phyloP scores from a whole-genome alignment of 2,888 invertebrate genomes.

The Nemotelus pantherinus region DNA sequence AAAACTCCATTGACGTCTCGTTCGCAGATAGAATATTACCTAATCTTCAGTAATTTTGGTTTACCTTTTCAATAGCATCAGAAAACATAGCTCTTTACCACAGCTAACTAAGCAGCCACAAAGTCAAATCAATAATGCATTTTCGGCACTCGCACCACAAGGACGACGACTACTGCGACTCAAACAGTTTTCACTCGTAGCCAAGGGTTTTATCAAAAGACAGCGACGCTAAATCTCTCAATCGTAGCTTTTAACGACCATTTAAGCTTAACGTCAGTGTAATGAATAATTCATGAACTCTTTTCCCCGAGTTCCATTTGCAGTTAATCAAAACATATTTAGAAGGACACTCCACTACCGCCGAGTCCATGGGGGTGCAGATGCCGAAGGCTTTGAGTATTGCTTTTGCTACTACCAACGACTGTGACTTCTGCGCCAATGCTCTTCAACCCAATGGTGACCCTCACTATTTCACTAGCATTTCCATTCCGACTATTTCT shows the following conservation, averaged over 20 bases:
- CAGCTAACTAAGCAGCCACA: neutral
- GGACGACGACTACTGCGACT: neutral
- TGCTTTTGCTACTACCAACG: neutral
- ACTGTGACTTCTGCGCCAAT: neutral
- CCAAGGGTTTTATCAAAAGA: slow-evolving; percentile 32
- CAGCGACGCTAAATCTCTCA: slow-evolving; percentile 41
- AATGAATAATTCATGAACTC: slow-evolving; percentile 42
- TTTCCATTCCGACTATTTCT: neutral
- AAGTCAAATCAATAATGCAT: slow-evolving; percentile 37
- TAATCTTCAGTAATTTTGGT: neutral
- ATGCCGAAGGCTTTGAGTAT: neutral
- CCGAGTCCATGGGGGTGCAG: neutral
- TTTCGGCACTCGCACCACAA: neutral
- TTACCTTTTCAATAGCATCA: too few species aligned
- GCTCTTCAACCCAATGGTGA: too few species aligned
- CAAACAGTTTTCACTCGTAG: neutral
- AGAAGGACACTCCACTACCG: slow-evolving; percentile 24
- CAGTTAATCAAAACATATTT: slow-evolving; percentile 46
- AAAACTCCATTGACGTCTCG: slow-evolving; percentile 2
- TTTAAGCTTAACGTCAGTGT: slow-evolving; percentile 43
- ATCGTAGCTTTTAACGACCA: slow-evolving; percentile 45
- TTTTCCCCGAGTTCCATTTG: slow-evolving; percentile 39
- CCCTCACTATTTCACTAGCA: neutral
- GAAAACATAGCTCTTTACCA: too few species aligned
- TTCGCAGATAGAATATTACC: neutral